Conservation (phyloP, 2,113 vertebrate species). For the Sialia sialis region DNA sequence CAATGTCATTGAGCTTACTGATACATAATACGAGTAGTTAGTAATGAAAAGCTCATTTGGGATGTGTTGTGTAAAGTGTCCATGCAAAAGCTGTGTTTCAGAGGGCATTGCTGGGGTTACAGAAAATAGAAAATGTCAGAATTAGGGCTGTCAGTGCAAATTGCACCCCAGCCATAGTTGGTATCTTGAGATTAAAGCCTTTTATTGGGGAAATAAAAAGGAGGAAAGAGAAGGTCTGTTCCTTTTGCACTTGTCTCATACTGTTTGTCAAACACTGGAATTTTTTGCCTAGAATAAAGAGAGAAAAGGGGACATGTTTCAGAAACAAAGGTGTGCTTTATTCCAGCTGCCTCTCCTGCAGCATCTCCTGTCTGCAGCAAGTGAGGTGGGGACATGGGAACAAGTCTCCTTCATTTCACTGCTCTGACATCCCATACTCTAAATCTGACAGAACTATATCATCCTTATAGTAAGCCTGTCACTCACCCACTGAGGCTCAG, state of each 20-base stretch:
- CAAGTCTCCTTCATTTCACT: not conserved
- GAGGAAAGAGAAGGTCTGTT: not conserved
- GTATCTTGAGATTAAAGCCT: not conserved
- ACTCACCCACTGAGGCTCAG: not conserved
- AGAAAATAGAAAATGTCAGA: not conserved
- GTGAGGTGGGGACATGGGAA: not conserved
- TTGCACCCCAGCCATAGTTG: not conserved
- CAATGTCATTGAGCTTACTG: conserved; percentile 54
- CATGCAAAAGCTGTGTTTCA: not conserved
- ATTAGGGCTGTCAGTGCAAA: not conserved
- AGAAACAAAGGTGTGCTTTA: not conserved
- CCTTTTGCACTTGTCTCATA: not conserved
- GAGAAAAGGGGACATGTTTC: fast-evolving
- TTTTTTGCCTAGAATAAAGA: not conserved
- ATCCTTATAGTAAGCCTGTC: not conserved
- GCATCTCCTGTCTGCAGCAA: not conserved
- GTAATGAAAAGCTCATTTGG: conserved; percentile 50
- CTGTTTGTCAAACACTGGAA: not conserved
- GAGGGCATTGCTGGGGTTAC: not conserved
- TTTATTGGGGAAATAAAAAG: not conserved
- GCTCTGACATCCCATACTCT: not conserved
- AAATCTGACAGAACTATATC: not conserved
- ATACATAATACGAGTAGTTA: conserved; percentile 41
- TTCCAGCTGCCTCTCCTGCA: not conserved
- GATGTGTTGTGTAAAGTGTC: conserved; percentile 1